Base-by-base conservation (phyloP, 2,888 invertebrate genomes). In the Stenchaetothrips biformis region DNA sequence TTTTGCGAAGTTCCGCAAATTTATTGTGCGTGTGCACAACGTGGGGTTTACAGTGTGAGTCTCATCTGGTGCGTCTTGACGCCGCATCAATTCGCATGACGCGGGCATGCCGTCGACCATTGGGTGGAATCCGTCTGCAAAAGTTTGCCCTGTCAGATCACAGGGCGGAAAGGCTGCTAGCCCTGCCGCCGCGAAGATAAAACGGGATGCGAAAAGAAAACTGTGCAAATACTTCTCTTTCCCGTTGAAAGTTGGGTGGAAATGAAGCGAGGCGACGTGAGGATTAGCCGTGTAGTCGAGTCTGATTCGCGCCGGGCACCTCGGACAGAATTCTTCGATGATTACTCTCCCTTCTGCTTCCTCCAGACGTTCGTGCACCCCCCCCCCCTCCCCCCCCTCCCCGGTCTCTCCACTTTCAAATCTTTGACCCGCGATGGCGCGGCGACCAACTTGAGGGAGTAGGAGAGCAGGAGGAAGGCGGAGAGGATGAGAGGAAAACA, bases 401-500 rank as follows among this genome's bases (percentile, higher is more conserved):
- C n/a, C n/a, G n/a, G n/a, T n/a, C n/a, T n/a, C 67, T n/a, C 21
- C 21, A n/a, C 67, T 21, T 25, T 74, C 67, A 74, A 74, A 74
- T 74, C 67, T 25, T 21, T 11, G 25, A 1, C 8, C 67, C 25
- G 25, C 67, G 11, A 53, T 16, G 53, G 21, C 67, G 67, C 21
- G 21, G 67, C 67, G n/a, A 21, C 37, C 21, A 74, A 74, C 21
- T 74, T 74, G 67, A 11, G 67, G 8, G 11, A 74, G 67, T 21
- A 67, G 21, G 7, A 21, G 67, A 21, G 67, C 21, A 67, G 21
- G 67, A 74, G 67, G 25, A 37, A 37, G 37, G 37, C 37, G 37
- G 37, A 16, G 53, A 16, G 16, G 53, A 74, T 21, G 67, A 74
- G 67, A 74, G 25, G 67, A 74, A 74, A 74, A 74, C 67, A 74